phyloP scores from a whole-genome alignment of 2,113 vertebrate genomes.

The Cepphus grylle region DNA sequence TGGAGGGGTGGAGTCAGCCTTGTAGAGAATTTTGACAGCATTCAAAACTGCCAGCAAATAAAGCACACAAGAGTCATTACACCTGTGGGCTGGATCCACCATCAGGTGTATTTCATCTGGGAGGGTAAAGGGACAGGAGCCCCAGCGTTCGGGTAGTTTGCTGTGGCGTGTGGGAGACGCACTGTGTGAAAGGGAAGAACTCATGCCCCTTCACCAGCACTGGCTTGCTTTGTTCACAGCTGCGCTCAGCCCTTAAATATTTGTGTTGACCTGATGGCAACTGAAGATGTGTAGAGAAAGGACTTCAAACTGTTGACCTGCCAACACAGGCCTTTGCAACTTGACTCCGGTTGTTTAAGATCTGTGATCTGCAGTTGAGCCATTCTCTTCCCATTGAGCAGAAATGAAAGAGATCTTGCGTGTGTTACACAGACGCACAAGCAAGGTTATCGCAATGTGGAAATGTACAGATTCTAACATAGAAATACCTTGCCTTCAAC shows the following conservation, averaged over 20 bases:
- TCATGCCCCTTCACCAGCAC: background rate
- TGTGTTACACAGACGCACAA: background rate
- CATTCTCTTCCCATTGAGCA: conserved; percentile 10
- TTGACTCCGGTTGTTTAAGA: conserved; percentile 23
- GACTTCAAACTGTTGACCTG: conserved; percentile 51
- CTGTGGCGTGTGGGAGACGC: background rate
- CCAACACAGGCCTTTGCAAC: conserved; percentile 16
- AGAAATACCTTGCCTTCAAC: background rate
- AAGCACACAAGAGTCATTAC: background rate
- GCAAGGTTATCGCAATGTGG: background rate
- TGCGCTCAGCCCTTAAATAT: conserved; percentile 10
- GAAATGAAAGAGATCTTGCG: background rate
- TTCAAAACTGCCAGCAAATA: background rate
- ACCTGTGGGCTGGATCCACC: background rate
- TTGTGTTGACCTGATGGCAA: conserved; percentile 40
- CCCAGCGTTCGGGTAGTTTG: background rate
- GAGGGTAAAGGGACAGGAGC: background rate
- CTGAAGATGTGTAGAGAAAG: conserved; percentile 39
- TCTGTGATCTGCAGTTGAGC: conserved; percentile 31
- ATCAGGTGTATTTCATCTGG: background rate
- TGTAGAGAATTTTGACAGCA: background rate
- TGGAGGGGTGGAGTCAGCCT: background rate
- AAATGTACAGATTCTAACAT: background rate
- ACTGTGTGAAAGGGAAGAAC: background rate
- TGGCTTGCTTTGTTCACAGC: conserved; percentile 28